Percentiles rank a stretch among this genome's conserved stretches.
Evolutionary conservation across 2,888 invertebrate species (phyloP).

Genomic region (Agrypnus murinus): DNA sequence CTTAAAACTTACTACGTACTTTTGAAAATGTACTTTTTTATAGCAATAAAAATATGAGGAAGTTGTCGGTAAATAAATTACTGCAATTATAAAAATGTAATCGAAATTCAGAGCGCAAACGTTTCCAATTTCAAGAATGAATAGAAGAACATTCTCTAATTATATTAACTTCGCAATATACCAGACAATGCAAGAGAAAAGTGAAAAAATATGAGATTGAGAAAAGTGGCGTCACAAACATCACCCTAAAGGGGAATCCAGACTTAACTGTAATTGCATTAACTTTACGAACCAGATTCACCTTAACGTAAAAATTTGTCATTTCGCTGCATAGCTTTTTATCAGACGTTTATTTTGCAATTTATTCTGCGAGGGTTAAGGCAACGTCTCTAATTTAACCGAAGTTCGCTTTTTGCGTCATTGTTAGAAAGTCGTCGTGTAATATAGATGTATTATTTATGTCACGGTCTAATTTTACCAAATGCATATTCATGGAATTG

Average conservation of each 20-base stretch:
- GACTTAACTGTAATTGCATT: constrained; percentile 51
- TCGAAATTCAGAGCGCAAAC: constrained; percentile 62
- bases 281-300: constrained; percentile 49
- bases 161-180: constrained; percentile 61
- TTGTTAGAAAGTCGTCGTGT: constrained; percentile 12
- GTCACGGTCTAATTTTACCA: constrained; percentile 32
- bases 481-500: constrained; percentile 32
- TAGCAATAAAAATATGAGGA: constrained; percentile 23
- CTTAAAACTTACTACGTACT: too few species aligned
- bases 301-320: constrained; percentile 42
- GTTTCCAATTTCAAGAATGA: constrained; percentile 61
- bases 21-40: too few species aligned
- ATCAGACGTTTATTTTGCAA: constrained; percentile 33
- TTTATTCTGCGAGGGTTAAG: constrained; percentile 3
- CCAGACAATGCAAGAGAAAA: constrained; percentile 53
- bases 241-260: constrained; percentile 36
- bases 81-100: constrained; percentile 57
- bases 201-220: constrained; percentile 47
- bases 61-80: constrained; percentile 54
- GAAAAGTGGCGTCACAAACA: constrained; percentile 43
- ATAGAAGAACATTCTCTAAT: constrained; percentile 63
- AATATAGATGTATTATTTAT: constrained; percentile 24
- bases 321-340: constrained; percentile 35
- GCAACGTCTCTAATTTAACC: constrained; percentile 16
- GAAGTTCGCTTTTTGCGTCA: constrained; percentile 21